Conservation (phyloP, 2,888 invertebrate genomes). For the Tenthredo notha region DNA sequence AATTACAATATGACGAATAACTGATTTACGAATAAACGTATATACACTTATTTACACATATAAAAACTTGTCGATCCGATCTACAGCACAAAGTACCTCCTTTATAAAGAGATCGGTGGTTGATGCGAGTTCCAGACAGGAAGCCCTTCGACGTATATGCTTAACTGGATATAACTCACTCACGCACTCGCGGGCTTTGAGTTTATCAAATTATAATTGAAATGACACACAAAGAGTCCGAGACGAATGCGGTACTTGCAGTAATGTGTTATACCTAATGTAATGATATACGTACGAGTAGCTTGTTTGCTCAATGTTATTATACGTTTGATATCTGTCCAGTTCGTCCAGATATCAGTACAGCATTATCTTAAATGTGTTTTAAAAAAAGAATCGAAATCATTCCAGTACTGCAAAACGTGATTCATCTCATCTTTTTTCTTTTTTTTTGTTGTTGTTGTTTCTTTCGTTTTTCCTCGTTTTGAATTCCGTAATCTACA, state of each 20-base stretch:
- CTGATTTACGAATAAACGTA: not conserved
- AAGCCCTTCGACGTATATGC: constrained; percentile 6
- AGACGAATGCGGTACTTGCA: not conserved
- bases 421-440: not conserved
- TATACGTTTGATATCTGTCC: not conserved
- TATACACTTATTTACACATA: not conserved
- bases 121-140: constrained; percentile 1
- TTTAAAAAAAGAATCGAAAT: not conserved
- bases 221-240: constrained; percentile 5
- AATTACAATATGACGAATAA: not conserved
- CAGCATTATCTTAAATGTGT: not conserved
- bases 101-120: not conserved
- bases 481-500: not conserved
- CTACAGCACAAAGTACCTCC: not conserved
- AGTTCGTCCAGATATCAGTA: not conserved
- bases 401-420: not conserved
- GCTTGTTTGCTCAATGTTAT: not conserved
- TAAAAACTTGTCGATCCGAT: not conserved
- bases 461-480: not conserved
- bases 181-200: not conserved
- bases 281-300: not conserved
- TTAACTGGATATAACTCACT: constrained; percentile 16
- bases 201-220: constrained; percentile 24
- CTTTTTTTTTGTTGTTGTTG: not conserved
- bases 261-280: not conserved